These are phyloP conservation scores for Temnothorax ravouxi DNA, from an alignment of 2,888 invertebrate genomes.

Conservation along the genomic window DNA sequence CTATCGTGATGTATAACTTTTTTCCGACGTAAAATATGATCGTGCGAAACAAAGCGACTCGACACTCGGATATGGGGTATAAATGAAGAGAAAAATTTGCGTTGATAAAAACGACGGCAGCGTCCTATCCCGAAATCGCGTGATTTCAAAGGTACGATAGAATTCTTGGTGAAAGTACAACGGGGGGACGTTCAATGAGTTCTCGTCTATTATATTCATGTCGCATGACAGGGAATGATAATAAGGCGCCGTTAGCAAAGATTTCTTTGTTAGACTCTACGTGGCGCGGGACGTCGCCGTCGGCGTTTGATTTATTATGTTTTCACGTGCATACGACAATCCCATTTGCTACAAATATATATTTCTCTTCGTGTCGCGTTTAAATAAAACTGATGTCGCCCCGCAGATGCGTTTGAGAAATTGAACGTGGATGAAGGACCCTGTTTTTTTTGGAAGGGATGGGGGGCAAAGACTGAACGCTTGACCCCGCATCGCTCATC, in stretches of 20 bases:
- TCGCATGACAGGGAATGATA: conserved; percentile 63
- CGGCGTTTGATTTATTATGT: conserved; percentile 55
- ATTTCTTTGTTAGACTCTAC: conserved; percentile 53
- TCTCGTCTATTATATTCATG: conserved; percentile 61
- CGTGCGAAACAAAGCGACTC: conserved; percentile 30
- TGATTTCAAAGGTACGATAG: conserved; percentile 43
- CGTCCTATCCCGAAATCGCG: conserved; percentile 22
- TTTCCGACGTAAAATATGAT: conserved; percentile 30
- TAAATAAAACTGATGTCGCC: conserved; percentile 47
- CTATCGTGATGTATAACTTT: conserved; percentile 10
- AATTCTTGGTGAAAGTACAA: conserved; percentile 43
- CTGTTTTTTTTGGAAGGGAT: neutral
- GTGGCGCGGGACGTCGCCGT: conserved; percentile 44
- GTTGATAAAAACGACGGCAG: conserved; percentile 45
- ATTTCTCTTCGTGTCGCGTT: conserved; percentile 43
- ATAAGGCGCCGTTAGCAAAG: conserved; percentile 55
- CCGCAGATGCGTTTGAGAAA: conserved; percentile 51
- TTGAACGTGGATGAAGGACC: conserved; percentile 34
- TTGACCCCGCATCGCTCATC: conserved; percentile 1
- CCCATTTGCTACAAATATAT: conserved; percentile 42
- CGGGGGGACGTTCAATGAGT: conserved; percentile 56
- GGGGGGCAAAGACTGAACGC: neutral
- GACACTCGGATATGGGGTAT: conserved; percentile 37
- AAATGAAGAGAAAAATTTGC: conserved; percentile 48
- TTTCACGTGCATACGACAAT: conserved; percentile 54